These are phyloP conservation scores for Delichon dasypus DNA, from an alignment of 2,797 vertebrate genomes.

Conservation along the genomic window DNA sequence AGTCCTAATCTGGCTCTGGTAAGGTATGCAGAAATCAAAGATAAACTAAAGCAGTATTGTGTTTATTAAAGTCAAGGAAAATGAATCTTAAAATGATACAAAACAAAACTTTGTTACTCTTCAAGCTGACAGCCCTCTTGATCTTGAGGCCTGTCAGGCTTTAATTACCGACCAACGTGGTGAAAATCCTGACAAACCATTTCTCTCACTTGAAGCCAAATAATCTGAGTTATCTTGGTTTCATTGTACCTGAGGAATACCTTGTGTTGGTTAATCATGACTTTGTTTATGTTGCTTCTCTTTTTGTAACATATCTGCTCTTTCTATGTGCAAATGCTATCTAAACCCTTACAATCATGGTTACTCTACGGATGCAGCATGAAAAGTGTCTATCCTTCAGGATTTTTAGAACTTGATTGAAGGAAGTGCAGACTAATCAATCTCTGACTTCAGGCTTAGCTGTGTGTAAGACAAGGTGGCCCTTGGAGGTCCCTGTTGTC, in stretches of 20 bases:
- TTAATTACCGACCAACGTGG: neutral
- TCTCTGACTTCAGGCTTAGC: neutral
- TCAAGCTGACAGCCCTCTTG: neutral
- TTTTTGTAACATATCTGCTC: neutral
- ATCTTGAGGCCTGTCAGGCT: neutral
- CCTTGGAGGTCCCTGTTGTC: neutral
- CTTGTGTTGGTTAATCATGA: neutral
- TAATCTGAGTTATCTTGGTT: neutral
- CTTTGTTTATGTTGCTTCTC: neutral
- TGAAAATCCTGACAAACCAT: neutral
- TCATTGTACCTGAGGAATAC: neutral
- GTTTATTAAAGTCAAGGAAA: neutral
- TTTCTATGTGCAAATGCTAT: neutral
- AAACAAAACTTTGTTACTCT: neutral
- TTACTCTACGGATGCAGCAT: fast-evolving
- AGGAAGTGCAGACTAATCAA: neutral
- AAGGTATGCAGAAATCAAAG: neutral
- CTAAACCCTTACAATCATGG: neutral
- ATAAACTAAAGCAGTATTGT: neutral
- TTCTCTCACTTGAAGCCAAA: neutral
- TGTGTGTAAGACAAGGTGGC: neutral
- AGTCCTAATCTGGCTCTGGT: neutral
- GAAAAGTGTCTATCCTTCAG: neutral
- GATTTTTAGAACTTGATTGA: neutral
- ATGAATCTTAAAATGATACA: neutral